These are phyloP conservation scores for Diploscapter pachys DNA, from an alignment of 1,140 invertebrate genomes.

Conservation along the genomic window DNA sequence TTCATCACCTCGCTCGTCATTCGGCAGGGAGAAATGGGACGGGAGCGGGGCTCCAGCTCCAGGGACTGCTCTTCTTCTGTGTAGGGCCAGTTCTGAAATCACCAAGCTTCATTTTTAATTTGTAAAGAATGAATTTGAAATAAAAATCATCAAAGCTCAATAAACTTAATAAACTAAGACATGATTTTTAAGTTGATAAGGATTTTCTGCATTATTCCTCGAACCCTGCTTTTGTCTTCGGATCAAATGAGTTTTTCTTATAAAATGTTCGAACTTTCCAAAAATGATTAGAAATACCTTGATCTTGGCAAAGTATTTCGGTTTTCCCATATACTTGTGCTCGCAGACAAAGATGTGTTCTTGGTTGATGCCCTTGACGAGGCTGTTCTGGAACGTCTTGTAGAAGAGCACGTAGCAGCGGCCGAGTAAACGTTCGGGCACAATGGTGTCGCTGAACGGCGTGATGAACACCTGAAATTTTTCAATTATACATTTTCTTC, in stretches of 20 bases:
- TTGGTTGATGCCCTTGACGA: conserved; percentile 71
- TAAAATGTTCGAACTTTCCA: neutral
- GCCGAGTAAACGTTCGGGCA: conserved; percentile 81
- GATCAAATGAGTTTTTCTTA: neutral
- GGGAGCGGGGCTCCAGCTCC: conserved; percentile 29
- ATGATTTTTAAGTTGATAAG: too few species aligned
- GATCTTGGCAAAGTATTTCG: conserved; percentile 45
- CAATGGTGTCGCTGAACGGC: conserved; percentile 76
- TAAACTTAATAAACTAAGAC: too few species aligned
- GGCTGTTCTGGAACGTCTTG: conserved; percentile 83
- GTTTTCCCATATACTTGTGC: conserved; percentile 74
- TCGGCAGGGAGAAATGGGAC: conserved; percentile 26
- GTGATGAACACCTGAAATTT: conserved; percentile 72
- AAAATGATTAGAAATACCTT: neutral
- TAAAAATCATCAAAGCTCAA: too few species aligned
- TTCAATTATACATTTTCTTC: too few species aligned
- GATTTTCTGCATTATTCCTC: too few species aligned
- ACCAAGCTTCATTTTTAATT: neutral
- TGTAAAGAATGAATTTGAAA: too few species aligned
- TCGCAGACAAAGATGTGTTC: conserved; percentile 97
- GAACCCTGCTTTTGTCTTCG: too few species aligned
- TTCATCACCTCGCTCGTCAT: conserved; percentile 30
- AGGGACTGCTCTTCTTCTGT: conserved; percentile 18
- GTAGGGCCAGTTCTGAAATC: conserved; percentile 5
- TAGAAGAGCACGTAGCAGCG: conserved; percentile 89